Base-by-base conservation (phyloP, 1,140 invertebrate species). In the Eupristina koningsbergeri region DNA sequence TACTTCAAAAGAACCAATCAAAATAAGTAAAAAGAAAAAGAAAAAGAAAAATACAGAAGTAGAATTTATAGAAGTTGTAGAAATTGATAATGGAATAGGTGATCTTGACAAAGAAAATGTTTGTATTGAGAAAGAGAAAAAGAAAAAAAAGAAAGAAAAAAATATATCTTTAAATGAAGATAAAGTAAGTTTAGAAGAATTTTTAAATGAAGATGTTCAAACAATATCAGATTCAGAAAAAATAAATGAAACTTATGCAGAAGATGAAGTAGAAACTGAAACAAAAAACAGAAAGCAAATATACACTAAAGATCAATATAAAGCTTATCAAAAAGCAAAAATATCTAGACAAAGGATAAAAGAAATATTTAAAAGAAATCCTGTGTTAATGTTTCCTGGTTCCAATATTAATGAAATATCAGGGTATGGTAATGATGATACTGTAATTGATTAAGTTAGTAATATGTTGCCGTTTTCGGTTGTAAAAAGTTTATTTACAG, bases 331-430 rank as follows among this genome's bases (percentile, higher is more conserved):
- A 22, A 89, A 75, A 81, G 36, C 63, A 29, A 88, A 69, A 36
- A 87, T 85, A 61, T 84, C 88, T 0, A 92, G 90, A 84, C 89
- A 84, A 75, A 84, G 89, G 22, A 81, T 92, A 22, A 89, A 86
- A 50, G 69, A 85, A n/a, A 81, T 91, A 31, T 92, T 92, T 47
- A 26, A 86, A 17, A 87, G 84, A 50, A 89, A 86, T 78, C 87
- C 89, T 22, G 67, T 87, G 45, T 58, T 87, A 63, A 39, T 90
- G 17, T 92, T 92, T 77, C 76, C 80, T 67, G 91, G 91, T 6
- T 90, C 91, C 5, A 92, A 92, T 85, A 86, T 92, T 22, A 87
- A 89, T 82, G 87, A 90, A 73, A 89, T 92, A 47, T 88, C 87
- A 79, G 91, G 91, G 67, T 92, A 92, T 83, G 91, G 90, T 17